phyloP scores from a whole-genome alignment of 2,113 vertebrate genomes.

The Esox niger region DNA sequence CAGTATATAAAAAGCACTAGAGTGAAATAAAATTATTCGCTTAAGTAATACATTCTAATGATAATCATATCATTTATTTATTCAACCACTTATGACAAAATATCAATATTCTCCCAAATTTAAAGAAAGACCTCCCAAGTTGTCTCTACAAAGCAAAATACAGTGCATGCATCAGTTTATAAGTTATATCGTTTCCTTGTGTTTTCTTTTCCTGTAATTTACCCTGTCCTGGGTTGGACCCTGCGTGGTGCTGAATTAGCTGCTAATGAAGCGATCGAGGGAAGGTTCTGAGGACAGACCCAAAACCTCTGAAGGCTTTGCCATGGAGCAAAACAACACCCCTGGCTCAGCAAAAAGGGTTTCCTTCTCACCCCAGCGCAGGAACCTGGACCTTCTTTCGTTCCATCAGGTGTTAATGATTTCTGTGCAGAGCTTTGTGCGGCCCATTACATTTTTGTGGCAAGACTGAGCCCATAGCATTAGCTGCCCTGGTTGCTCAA shows the following conservation, averaged over 20 bases:
- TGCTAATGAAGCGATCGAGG: slow-evolving; percentile 3
- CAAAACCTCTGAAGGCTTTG: not conserved
- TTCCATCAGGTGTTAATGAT: not conserved
- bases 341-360: not conserved
- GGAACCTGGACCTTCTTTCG: too few species aligned
- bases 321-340: slow-evolving; percentile 1
- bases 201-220: not conserved
- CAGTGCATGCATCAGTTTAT: too few species aligned
- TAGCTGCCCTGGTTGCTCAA: not conserved
- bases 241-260: not conserved
- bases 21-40: too few species aligned
- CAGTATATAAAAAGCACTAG: too few species aligned
- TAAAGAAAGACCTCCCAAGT: not conserved
- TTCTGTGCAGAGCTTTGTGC: not conserved
- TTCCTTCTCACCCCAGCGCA: not conserved
- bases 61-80: too few species aligned
- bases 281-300: slow-evolving; percentile 6
- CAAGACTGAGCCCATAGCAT: not conserved
- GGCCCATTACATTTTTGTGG: not conserved
- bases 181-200: not conserved
- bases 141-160: not conserved
- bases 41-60: too few species aligned
- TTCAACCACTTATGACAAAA: not conserved
- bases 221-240: not conserved
- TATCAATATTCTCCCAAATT: not conserved